Percentiles rank a stretch among this genome's conserved stretches.
These are phyloP conservation scores for Harmothoe impar DNA, from an alignment of 2,888 invertebrate genomes.

Conservation along the genomic window DNA sequence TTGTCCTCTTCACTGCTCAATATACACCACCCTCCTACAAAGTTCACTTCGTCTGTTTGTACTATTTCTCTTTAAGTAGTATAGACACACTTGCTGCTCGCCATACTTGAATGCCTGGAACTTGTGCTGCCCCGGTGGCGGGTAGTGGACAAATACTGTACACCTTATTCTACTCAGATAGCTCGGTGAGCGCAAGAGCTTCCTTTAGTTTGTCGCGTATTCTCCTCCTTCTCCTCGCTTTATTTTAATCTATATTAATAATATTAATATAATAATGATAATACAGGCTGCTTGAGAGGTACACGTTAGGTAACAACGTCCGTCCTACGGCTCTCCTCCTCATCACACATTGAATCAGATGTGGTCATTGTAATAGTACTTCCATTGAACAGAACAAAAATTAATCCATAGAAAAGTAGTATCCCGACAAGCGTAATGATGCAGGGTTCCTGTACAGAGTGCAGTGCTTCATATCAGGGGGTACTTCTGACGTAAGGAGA, in stretches of 20 bases:
- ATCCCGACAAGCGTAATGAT: constrained; percentile 6
- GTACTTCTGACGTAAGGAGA: constrained; percentile 16
- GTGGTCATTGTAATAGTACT: constrained; percentile 36
- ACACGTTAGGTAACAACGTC: constrained; percentile 38
- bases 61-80: constrained; percentile 2
- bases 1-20: not conserved
- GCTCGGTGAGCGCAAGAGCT: constrained; percentile 30
- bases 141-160: constrained; percentile 49
- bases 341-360: constrained; percentile 47
- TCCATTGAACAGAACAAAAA: constrained; percentile 44
- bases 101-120: constrained; percentile 47
- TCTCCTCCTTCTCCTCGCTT: not conserved
- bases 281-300: constrained; percentile 48
- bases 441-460: constrained; percentile 38
- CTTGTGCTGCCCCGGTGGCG: constrained; percentile 28
- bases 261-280: constrained; percentile 42
- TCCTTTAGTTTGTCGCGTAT: not conserved
- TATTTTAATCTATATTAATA: constrained; percentile 36
- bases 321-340: constrained; percentile 8
- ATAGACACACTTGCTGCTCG: constrained; percentile 47
- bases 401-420: constrained; percentile 41
- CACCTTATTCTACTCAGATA: constrained; percentile 51
- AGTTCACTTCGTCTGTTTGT: constrained; percentile 4
- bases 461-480: constrained; percentile 48
- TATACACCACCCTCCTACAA: constrained; percentile 39